Percentiles rank a stretch among this genome's conserved stretches.
Evolutionary conservation across 2,888 invertebrate genomes (phyloP).

Genomic region (Troilus luridus): DNA sequence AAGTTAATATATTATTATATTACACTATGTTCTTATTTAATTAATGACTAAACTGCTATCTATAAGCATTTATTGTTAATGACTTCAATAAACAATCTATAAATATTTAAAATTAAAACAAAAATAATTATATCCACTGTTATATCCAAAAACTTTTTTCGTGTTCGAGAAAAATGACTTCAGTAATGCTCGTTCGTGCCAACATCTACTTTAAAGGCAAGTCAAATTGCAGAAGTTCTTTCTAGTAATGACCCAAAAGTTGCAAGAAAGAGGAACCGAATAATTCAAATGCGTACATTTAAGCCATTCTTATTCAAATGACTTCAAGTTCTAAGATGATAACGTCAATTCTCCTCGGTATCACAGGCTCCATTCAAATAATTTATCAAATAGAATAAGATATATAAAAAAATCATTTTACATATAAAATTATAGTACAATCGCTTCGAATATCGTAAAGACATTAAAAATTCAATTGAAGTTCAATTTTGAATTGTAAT

Average conservation of each 20-base stretch:
- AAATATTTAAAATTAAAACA: neutral
- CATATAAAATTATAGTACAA: too few relatives aligned
- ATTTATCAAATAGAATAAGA: too few relatives aligned
- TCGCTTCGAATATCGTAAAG: too few relatives aligned
- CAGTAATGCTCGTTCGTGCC: constrained; percentile 5
- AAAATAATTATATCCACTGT: neutral
- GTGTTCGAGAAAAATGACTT: neutral
- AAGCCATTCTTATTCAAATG: neutral
- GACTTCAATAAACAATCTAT: neutral
- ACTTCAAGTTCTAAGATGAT: neutral
- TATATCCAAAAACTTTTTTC: neutral
- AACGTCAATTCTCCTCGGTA: neutral
- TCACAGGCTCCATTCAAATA: neutral
- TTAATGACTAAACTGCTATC: too few relatives aligned
- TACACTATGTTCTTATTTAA: too few relatives aligned
- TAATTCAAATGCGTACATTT: neutral
- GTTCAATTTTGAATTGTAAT: too few relatives aligned
- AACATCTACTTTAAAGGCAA: neutral
- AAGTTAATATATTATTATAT: too few relatives aligned
- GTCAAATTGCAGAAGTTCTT: neutral
- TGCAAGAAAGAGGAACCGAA: constrained; percentile 4
- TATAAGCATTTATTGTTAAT: too few relatives aligned
- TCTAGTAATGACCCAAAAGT: constrained; percentile 1
- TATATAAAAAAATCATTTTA: too few relatives aligned
- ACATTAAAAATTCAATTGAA: too few relatives aligned